Evolutionary conservation across 2,888 invertebrate genomes (phyloP).

Genomic region (Cephus spinipes): DNA sequence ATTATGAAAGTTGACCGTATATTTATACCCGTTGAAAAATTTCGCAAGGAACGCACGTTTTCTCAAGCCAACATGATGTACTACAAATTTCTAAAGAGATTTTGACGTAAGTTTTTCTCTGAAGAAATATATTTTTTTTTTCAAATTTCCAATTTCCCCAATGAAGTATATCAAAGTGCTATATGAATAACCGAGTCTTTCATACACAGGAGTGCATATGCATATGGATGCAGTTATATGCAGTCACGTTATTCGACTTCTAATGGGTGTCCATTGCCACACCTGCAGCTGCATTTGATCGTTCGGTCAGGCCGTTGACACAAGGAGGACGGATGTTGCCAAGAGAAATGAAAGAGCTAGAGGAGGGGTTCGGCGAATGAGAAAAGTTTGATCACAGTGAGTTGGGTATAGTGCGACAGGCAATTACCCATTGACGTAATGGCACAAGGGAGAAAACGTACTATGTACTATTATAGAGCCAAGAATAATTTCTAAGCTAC

Average conservation of each 20-base stretch:
- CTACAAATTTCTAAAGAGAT: too few species aligned
- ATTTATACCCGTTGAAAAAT: too few species aligned
- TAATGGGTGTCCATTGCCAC: neutral
- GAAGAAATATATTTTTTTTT: neutral
- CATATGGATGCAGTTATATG: too few species aligned
- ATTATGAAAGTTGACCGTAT: neutral
- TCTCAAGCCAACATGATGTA: too few species aligned
- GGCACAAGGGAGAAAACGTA: neutral
- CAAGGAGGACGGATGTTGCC: neutral
- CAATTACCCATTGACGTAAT: neutral
- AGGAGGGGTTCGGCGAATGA: neutral
- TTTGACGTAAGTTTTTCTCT: too few species aligned
- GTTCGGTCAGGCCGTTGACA: neutral
- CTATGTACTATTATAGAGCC: neutral
- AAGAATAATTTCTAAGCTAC: neutral
- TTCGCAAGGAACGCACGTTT: too few species aligned
- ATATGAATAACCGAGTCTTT: neutral
- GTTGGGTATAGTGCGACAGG: neutral
- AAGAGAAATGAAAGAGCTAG: neutral
- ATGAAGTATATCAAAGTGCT: neutral
- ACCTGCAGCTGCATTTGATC: neutral
- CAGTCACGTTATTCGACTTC: neutral
- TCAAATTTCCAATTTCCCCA: neutral
- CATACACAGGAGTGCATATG: neutral
- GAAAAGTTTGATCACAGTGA: neutral